These are phyloP conservation scores for Nephrotoma guestfalica DNA, from an alignment of 2,888 invertebrate genomes.

Conservation along the genomic window DNA sequence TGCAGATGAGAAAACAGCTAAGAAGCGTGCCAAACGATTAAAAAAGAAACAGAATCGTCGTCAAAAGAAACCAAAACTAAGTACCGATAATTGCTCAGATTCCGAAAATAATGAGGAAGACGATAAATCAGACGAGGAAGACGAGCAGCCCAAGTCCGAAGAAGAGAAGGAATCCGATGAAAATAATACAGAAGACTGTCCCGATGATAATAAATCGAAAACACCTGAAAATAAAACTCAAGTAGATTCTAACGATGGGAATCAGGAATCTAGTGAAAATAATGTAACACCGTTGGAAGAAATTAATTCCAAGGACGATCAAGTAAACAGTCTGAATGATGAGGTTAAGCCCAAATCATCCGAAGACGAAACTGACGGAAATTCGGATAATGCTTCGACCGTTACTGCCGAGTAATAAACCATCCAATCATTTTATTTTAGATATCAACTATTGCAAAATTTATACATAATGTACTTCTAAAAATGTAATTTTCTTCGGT, in stretches of 20 bases:
- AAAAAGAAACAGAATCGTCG: constrained; percentile 51
- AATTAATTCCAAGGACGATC: not conserved
- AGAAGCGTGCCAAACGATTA: constrained; percentile 77
- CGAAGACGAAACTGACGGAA: not conserved
- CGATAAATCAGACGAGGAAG: constrained; percentile 7
- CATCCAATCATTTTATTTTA: not conserved
- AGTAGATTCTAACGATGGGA: not conserved
- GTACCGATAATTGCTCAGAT: not conserved
- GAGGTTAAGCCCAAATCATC: not conserved
- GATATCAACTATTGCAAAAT: not conserved
- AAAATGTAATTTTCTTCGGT: not conserved
- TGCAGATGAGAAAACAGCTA: constrained; percentile 74
- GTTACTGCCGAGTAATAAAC: not conserved
- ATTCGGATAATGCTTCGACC: not conserved
- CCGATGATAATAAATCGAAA: not conserved
- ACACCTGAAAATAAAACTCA: not conserved
- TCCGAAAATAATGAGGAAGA: not conserved
- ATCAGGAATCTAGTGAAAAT: no score
- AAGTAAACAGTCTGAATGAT: not conserved
- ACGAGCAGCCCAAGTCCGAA: constrained; percentile 10
- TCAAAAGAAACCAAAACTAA: constrained; percentile 17
- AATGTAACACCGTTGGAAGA: not conserved
- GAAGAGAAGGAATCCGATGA: constrained; percentile 7
- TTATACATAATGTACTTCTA: not conserved
- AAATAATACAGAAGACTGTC: not conserved